Percentiles rank a stretch among this genome's conserved stretches.
phyloP scores from a whole-genome alignment of 1,140 invertebrate genomes.

The Dufourea novaeangliae region DNA sequence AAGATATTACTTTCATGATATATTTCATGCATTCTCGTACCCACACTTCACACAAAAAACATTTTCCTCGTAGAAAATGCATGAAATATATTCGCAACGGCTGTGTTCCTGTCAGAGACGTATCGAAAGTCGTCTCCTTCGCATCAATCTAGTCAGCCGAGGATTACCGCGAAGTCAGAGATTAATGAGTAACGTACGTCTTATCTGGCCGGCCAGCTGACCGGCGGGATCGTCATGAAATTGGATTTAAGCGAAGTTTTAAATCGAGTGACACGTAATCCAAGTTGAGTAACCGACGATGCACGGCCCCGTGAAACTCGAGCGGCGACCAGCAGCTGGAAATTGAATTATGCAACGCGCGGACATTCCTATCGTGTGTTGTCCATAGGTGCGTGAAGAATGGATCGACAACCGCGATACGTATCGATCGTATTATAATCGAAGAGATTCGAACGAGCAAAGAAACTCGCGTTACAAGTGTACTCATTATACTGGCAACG shows the following conservation, averaged over 20 bases:
- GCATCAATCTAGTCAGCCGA: neutral
- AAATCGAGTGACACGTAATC: slow-evolving; percentile 45
- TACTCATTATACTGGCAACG: slow-evolving; percentile 40
- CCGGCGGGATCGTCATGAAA: slow-evolving; percentile 23
- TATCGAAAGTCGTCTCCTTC: neutral
- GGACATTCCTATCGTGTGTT: slow-evolving; percentile 46
- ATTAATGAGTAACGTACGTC: slow-evolving; percentile 33
- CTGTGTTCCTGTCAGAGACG: neutral
- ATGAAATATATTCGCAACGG: neutral
- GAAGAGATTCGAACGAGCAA: slow-evolving; percentile 20
- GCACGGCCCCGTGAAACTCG: slow-evolving; percentile 33
- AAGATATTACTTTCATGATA: too few relatives aligned
- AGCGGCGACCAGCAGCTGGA: slow-evolving; percentile 27
- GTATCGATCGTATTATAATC: slow-evolving; percentile 48
- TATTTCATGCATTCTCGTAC: too few relatives aligned
- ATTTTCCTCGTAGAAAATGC: too few relatives aligned
- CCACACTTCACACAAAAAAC: too few relatives aligned
- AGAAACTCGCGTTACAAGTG: slow-evolving; percentile 48
- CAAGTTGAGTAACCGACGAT: slow-evolving; percentile 38
- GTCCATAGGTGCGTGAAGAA: slow-evolving; percentile 43
- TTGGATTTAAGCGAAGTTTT: slow-evolving; percentile 43
- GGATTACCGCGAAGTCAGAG: neutral
- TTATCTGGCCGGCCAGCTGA: slow-evolving; percentile 14
- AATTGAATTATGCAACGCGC: slow-evolving; percentile 52
- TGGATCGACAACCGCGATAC: slow-evolving; percentile 47